A percentile compares a stretch with the other conserved stretches of the same genome.
These are phyloP conservation scores for Cryptocephalus primarius DNA, from an alignment of 2,888 invertebrate genomes.

Conservation along the genomic window DNA sequence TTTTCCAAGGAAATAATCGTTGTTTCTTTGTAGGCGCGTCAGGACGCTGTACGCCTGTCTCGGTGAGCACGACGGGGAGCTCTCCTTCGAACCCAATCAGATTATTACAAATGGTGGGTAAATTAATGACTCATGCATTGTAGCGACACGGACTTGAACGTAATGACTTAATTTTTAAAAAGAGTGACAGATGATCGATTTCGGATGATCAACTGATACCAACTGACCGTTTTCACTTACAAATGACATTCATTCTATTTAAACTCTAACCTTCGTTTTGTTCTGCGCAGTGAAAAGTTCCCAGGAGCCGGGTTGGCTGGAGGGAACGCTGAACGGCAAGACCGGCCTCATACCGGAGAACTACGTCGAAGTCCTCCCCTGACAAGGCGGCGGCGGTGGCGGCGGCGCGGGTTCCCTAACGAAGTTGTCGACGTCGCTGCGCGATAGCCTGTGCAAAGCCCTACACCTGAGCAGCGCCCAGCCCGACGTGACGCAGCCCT, in stretches of 20 bases:
- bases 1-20: neutral
- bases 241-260: neutral
- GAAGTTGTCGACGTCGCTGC: constrained; percentile 29
- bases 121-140: neutral
- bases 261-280: neutral
- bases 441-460: constrained; percentile 31
- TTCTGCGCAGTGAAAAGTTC: constrained; percentile 63
- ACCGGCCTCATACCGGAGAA: constrained; percentile 92
- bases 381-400: constrained; percentile 31
- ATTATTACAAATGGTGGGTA: constrained; percentile 87
- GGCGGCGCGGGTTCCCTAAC: constrained; percentile 19
- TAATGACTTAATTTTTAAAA: too few relatives aligned
- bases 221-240: too few relatives aligned
- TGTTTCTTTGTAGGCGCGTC: constrained; percentile 52
- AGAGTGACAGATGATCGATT: too few relatives aligned
- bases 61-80: constrained; percentile 92
- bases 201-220: too few relatives aligned
- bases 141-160: too few relatives aligned
- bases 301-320: constrained; percentile 95
- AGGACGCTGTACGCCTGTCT: constrained; percentile 92
- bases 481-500: constrained; percentile 16
- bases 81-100: constrained; percentile 97
- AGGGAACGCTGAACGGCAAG: constrained; percentile 86
- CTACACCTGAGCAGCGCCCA: constrained; percentile 28
- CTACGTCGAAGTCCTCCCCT: constrained; percentile 83